Evolutionary conservation across 2,113 vertebrate genomes (phyloP).

Genomic region (Microtus montanus): DNA sequence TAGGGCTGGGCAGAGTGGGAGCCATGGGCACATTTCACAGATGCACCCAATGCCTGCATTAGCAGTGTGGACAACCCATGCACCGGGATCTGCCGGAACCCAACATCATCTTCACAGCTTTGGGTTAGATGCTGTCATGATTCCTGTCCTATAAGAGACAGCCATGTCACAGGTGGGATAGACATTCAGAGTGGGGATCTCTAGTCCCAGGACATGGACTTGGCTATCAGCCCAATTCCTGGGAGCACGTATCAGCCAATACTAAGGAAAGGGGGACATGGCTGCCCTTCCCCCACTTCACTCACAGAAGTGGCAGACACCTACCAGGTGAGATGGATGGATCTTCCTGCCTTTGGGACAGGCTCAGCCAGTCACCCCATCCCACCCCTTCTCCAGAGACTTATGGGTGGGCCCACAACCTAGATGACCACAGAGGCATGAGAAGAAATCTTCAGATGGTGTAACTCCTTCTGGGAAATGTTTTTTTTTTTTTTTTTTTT

Average conservation of each 20-base stretch:
- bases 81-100: too few relatives aligned
- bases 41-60: neutral
- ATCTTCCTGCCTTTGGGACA: neutral
- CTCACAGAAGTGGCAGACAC: neutral
- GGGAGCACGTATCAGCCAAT: neutral
- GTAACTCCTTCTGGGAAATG: neutral
- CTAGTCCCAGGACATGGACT: neutral
- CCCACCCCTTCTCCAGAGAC: neutral
- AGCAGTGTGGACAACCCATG: neutral
- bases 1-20: neutral
- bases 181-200: neutral
- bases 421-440: neutral
- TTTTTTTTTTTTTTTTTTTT: neutral
- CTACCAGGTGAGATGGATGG: too few relatives aligned
- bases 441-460: neutral
- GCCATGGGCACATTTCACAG: neutral
- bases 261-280: neutral
- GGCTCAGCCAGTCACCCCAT: neutral
- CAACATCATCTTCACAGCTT: neutral
- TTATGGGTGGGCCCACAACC: neutral
- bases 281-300: too few relatives aligned
- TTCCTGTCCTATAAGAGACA: too few relatives aligned
- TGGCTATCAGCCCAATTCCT: too few relatives aligned
- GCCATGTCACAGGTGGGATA: too few relatives aligned
- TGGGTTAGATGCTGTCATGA: accelerated